Conservation (phyloP, 2,797 vertebrate species). For the Melanotaenia trifasciata region DNA sequence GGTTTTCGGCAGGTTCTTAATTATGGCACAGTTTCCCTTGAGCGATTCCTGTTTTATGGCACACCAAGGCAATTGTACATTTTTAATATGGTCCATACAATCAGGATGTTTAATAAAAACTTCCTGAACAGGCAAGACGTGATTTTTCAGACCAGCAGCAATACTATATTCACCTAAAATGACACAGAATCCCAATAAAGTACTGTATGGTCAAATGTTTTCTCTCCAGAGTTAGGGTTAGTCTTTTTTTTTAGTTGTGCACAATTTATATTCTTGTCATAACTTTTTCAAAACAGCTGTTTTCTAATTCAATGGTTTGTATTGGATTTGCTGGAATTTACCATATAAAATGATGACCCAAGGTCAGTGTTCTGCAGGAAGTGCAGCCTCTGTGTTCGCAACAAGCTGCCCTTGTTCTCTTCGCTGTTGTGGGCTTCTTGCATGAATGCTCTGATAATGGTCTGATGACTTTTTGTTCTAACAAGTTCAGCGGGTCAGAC, state of each 20-base stretch:
- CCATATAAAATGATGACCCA: neutral
- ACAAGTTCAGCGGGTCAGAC: constrained; percentile 70
- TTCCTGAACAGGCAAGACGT: constrained; percentile 47
- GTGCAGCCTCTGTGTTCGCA: constrained; percentile 26
- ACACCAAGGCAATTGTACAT: constrained; percentile 54
- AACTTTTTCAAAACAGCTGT: neutral
- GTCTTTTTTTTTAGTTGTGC: constrained; percentile 2
- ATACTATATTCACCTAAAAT: constrained; percentile 28
- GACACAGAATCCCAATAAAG: constrained; percentile 22
- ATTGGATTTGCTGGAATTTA: neutral
- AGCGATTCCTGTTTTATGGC: constrained; percentile 58
- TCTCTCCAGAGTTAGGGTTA: constrained; percentile 12
- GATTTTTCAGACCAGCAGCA: constrained; percentile 32
- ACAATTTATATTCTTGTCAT: constrained; percentile 8
- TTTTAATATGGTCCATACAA: constrained; percentile 66
- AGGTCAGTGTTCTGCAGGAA: constrained; percentile 9
- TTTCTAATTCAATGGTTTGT: constrained; percentile 2
- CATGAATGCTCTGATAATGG: constrained; percentile 61
- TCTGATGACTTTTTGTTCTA: constrained; percentile 73
- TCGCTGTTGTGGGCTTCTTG: constrained; percentile 41
- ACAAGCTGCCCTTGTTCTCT: constrained; percentile 46
- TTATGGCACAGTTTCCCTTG: constrained; percentile 67
- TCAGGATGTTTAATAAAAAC: constrained; percentile 65
- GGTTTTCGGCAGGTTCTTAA: constrained; percentile 76
- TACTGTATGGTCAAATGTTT: constrained; percentile 2